A percentile compares a stretch with the other conserved stretches of the same genome.
phyloP scores from a whole-genome alignment of 2,797 vertebrate species.

The Etheostoma nigrum region DNA sequence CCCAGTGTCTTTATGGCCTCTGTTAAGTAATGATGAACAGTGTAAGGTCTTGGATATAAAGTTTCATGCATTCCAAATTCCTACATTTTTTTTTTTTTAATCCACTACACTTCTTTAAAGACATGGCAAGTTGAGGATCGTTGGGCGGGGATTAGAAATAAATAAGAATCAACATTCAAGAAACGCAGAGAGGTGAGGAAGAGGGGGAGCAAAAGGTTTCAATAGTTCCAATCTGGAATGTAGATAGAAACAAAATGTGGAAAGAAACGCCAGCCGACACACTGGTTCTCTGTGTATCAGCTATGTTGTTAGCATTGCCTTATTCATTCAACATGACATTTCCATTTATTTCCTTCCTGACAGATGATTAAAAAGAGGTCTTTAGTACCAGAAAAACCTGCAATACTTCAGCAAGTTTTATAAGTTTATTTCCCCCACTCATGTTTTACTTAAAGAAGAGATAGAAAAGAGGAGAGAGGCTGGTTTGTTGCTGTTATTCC shows the following conservation, averaged over 20 bases:
- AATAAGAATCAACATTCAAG: slow-evolving; percentile 77
- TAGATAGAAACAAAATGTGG: slow-evolving; percentile 82
- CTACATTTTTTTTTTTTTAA: slow-evolving; percentile 49
- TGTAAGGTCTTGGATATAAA: slow-evolving; percentile 96
- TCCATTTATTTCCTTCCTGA: slow-evolving; percentile 38
- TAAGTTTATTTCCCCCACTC: slow-evolving; percentile 14
- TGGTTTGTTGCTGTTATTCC: slow-evolving; percentile 34
- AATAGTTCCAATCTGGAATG: slow-evolving; percentile 87
- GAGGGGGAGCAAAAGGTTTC: slow-evolving; percentile 44
- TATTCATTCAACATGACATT: slow-evolving; percentile 60
- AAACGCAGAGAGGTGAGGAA: slow-evolving; percentile 71
- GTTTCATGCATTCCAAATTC: slow-evolving; percentile 84
- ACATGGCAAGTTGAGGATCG: slow-evolving; percentile 70
- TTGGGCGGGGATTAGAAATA: slow-evolving; percentile 44
- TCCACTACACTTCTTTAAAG: slow-evolving; percentile 76
- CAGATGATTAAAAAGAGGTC: slow-evolving; percentile 54
- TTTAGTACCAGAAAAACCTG: slow-evolving; percentile 91
- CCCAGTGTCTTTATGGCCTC: slow-evolving; percentile 91
- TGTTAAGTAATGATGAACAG: slow-evolving; percentile 91
- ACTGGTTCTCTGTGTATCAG: slow-evolving; percentile 15
- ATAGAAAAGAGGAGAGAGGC: slow-evolving; percentile 68
- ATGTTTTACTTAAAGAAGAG: slow-evolving; percentile 68
- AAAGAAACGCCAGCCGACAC: slow-evolving; percentile 51
- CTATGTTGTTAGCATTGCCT: slow-evolving; percentile 43
- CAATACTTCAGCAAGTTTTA: slow-evolving; percentile 64